phyloP scores from a whole-genome alignment of 2,113 vertebrate species.

The Centropus bengalensis region DNA sequence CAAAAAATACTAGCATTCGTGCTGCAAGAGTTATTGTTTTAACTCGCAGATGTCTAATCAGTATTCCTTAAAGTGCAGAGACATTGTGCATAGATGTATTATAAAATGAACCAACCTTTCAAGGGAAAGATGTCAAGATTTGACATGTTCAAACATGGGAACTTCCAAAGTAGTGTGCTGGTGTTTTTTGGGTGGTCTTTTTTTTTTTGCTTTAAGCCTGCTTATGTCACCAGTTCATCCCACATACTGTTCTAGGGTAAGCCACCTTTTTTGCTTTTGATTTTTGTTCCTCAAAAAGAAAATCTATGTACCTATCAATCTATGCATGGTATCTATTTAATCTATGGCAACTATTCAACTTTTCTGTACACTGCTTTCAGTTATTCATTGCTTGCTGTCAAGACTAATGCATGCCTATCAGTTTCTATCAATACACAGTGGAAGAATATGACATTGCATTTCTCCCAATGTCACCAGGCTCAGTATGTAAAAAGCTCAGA shows the following conservation, averaged over 20 bases:
- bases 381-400: constrained; percentile 46
- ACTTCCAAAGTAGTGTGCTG: not conserved
- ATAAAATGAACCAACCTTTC: constrained; percentile 1
- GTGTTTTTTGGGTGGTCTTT: not conserved
- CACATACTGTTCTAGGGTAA: not conserved
- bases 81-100: not conserved
- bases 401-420: constrained; percentile 55
- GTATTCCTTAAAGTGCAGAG: constrained; percentile 7
- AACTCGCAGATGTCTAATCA: not conserved
- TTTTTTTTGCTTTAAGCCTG: not conserved
- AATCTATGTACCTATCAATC: constrained; percentile 41
- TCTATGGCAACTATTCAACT: constrained; percentile 32
- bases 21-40: not conserved
- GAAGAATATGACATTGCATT: constrained; percentile 51
- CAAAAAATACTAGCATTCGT: not conserved
- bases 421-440: constrained; percentile 7
- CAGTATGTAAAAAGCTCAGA: not conserved
- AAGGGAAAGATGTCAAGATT: constrained; percentile 19
- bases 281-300: not conserved
- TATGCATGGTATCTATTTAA: constrained; percentile 16
- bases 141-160: constrained; percentile 41
- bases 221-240: constrained; percentile 27
- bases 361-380: constrained; percentile 33
- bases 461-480: not conserved
- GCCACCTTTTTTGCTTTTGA: constrained; percentile 23